Base-by-base conservation (phyloP, 2,797 vertebrate species). In the Erethizon dorsatum region DNA sequence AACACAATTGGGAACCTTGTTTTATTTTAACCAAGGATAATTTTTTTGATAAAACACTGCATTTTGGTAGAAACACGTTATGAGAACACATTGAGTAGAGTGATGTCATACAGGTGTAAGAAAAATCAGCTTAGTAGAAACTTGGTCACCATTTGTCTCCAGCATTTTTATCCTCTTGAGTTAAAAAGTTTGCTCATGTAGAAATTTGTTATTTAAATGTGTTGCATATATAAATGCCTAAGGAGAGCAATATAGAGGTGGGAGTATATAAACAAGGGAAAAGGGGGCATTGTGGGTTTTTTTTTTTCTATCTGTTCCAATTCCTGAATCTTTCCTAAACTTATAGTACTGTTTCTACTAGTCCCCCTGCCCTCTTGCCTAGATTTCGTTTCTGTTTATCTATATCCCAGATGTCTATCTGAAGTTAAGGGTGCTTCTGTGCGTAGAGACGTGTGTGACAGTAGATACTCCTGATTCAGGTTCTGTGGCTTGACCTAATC, bases 171-270 rank as follows among this genome's bases (percentile, higher is more conserved):
- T 24, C 56, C 6, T 71, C 26, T 37, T 50, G 78, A 96, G 33
- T 67, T 96, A 9, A 85, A 86, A 86, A 84, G 5, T 75, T 85
- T 80, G 57, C 52, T 86, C 22, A 4, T 63, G 45, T 78, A 92
- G 79, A 91, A 75, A 91, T 33, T 75, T 97, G 86, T 33, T 88
- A 69, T 57, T 54, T 97, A 75, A 52, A 20, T 87, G 3, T 88
- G 73, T 93, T 93, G 78, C 63, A 90, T 33, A n/a, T 84, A 20
- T 54, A 85, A 94, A 52, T 78, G 26, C n/a, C 45, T 67, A 57
- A 41, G 71, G 77, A 96, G 65, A 80, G 71, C 41, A 82, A 37
- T 37, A 52, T 50, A 78, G 13, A 69, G 15, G 71, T n/a, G 79
- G 15, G 22, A 52, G 7, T 57, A 45, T 80, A 2, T 86, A 47